These are phyloP conservation scores for Orientallactaga sibirica DNA, from an alignment of 2,797 vertebrate species.

Conservation along the genomic window DNA sequence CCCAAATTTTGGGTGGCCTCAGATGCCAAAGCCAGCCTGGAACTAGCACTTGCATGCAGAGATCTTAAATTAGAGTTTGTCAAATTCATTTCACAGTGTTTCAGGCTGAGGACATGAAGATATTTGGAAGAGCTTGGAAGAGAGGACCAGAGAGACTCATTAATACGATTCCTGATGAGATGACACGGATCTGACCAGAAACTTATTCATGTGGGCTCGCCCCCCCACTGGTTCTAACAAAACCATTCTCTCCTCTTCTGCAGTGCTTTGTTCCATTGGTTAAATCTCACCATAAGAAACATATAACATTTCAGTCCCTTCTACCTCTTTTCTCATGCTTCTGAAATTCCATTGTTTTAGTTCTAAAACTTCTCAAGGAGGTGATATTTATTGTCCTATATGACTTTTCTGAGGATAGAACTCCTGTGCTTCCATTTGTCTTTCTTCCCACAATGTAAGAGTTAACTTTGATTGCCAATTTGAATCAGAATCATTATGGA, in stretches of 20 bases:
- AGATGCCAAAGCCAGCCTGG: conserved; percentile 41
- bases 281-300: neutral
- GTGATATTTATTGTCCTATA: neutral
- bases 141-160: neutral
- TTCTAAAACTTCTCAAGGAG: neutral
- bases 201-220: neutral
- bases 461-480: no score
- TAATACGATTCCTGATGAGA: neutral
- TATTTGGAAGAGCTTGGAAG: neutral
- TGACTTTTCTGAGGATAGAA: neutral
- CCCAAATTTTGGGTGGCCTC: conserved; percentile 77
- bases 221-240: neutral
- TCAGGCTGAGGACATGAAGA: neutral
- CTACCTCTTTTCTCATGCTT: neutral
- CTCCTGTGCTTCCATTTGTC: neutral
- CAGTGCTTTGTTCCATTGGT: neutral
- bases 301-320: neutral
- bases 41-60: conserved; percentile 59
- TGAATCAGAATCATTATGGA: no score
- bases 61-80: conserved; percentile 71
- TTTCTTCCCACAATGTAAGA: neutral
- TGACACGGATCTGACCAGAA: neutral
- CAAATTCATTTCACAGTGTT: conserved; percentile 62
- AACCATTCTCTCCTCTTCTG: neutral
- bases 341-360: neutral